These are phyloP conservation scores for Carlito syrichta DNA, from an alignment of 2,113 vertebrate genomes.

Conservation along the genomic window DNA sequence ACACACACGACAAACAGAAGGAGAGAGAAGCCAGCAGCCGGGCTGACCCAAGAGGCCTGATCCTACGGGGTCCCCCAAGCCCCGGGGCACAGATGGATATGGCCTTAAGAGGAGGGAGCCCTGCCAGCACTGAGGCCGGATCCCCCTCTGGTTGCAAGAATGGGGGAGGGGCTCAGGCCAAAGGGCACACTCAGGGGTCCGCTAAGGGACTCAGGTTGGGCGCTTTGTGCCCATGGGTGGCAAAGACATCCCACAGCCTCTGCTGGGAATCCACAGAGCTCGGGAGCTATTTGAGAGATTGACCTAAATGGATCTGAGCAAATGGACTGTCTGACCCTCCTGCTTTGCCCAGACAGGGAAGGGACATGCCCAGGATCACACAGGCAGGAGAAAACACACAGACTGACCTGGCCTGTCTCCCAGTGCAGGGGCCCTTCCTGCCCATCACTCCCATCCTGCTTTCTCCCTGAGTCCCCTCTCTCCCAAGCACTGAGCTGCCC, in stretches of 20 bases:
- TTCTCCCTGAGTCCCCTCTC: neutral
- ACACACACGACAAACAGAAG: slow-evolving; percentile 48
- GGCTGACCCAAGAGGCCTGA: neutral
- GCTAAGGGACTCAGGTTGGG: neutral
- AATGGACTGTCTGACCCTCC: neutral
- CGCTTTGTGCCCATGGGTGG: slow-evolving; percentile 8
- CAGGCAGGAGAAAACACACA: neutral
- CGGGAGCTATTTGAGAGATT: neutral
- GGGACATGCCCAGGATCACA: neutral
- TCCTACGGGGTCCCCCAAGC: slow-evolving; percentile 16
- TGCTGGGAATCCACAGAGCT: neutral
- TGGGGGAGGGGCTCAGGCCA: neutral
- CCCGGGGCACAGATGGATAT: slow-evolving; percentile 45
- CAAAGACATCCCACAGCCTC: neutral
- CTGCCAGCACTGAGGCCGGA: slow-evolving; percentile 17
- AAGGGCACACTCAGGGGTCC: neutral
- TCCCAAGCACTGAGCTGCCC: neutral
- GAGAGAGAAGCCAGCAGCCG: slow-evolving; percentile 26
- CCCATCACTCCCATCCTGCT: neutral
- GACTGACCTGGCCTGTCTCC: neutral
- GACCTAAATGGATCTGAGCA: slow-evolving; percentile 13
- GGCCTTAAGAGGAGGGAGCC: slow-evolving; percentile 67
- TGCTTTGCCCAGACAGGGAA: neutral
- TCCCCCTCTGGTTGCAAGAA: slow-evolving; percentile 29
- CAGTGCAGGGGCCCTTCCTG: neutral